Percentiles rank a stretch among this genome's conserved stretches.
phyloP scores from a whole-genome alignment of 2,888 invertebrate species.

The Ryuthela nishihirai region DNA sequence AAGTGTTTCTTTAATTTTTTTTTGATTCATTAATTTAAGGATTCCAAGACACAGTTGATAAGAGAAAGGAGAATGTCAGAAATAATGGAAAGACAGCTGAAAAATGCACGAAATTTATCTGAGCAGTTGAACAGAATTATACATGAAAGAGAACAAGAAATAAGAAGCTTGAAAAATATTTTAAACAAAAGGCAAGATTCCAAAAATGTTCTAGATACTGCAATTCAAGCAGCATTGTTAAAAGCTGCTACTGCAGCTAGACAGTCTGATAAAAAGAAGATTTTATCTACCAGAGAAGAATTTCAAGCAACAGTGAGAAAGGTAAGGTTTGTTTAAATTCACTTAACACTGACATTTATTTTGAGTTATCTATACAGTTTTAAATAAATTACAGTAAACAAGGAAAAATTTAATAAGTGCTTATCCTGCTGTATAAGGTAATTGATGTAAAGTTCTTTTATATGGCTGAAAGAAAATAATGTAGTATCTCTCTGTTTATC shows the following conservation, averaged over 20 bases:
- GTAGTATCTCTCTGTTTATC: too few species aligned
- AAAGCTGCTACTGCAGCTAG: constrained; percentile 16
- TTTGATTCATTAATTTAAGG: constrained; percentile 1
- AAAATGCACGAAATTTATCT: constrained; percentile 18
- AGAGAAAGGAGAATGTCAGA: constrained; percentile 29
- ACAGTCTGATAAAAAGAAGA: constrained; percentile 8
- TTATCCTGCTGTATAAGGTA: too few species aligned
- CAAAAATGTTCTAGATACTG: constrained; percentile 1
- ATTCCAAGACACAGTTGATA: constrained; percentile 26
- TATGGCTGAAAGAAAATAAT: too few species aligned
- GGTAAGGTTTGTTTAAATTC: too few species aligned
- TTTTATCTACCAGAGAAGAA: constrained; percentile 21
- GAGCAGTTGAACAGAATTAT: constrained; percentile 23
- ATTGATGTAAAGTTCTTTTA: too few species aligned
- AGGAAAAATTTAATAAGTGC: too few species aligned
- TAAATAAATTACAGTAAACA: too few species aligned
- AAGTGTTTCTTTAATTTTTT: neutral
- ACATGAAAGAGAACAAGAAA: constrained; percentile 25
- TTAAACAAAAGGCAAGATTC: constrained; percentile 19
- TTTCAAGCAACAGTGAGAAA: constrained; percentile 23
- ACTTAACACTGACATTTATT: too few species aligned
- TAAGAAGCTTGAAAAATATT: constrained; percentile 21
- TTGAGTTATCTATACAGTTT: too few species aligned
- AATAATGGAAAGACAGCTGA: constrained; percentile 24
- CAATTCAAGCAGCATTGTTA: constrained; percentile 11